These are phyloP conservation scores for Synergus japonicus DNA, from an alignment of 2,888 invertebrate genomes.

Conservation along the genomic window DNA sequence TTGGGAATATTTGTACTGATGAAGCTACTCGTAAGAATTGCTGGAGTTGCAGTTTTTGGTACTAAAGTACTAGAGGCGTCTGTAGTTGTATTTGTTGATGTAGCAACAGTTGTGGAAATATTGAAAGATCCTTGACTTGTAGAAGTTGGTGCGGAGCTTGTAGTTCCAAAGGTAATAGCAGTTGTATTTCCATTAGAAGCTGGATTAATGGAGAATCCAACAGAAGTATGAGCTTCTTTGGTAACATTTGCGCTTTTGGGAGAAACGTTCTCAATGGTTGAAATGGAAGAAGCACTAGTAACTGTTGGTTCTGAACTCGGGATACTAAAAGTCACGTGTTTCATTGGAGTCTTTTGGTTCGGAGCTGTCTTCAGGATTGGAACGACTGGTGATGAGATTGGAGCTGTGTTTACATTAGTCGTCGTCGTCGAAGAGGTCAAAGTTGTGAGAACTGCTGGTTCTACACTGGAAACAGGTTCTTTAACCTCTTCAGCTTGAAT, in stretches of 20 bases:
- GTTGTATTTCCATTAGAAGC: not conserved
- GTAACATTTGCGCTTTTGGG: not conserved
- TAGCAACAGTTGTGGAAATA: not conserved
- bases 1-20: not conserved
- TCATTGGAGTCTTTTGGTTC: conserved; percentile 55
- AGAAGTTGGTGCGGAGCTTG: not conserved
- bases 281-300: conserved; percentile 25
- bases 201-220: not conserved
- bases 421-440: conserved; percentile 70
- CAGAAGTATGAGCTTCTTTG: not conserved
- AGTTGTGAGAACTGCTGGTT: conserved; percentile 55
- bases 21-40: conserved; percentile 2
- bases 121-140: not conserved
- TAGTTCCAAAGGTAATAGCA: not conserved
- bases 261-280: not conserved
- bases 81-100: not conserved
- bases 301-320: conserved; percentile 42
- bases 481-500: conserved; percentile 72
- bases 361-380: conserved; percentile 63
- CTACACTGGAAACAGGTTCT: conserved; percentile 45
- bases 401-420: conserved; percentile 71
- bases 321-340: conserved; percentile 68
- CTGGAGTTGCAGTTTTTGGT: not conserved
- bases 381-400: conserved; percentile 68
- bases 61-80: not conserved